Percentiles rank a stretch among this genome's conserved stretches.
Evolutionary conservation across 2,797 vertebrate genomes (phyloP).

Genomic region (Chelidonichthys spinosus): DNA sequence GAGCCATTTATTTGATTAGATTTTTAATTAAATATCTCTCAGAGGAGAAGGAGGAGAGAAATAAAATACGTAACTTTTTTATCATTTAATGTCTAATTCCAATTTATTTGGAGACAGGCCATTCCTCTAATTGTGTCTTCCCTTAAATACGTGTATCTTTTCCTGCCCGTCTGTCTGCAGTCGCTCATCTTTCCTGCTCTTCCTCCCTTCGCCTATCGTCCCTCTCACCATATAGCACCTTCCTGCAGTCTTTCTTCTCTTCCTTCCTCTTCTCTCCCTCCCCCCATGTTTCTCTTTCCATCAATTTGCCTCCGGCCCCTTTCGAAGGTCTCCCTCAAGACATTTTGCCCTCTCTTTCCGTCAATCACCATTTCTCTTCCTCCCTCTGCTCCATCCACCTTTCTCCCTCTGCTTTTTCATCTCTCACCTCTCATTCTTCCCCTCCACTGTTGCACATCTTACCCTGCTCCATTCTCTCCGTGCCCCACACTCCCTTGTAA

Average conservation of each 20-base stretch:
- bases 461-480: slow-evolving; percentile 6
- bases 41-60: slow-evolving; percentile 51
- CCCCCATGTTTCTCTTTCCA: slow-evolving; percentile 40
- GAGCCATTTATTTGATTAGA: slow-evolving; percentile 83
- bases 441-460: slow-evolving; percentile 28
- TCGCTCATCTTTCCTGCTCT: slow-evolving; percentile 25
- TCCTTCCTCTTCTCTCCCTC: slow-evolving; percentile 23
- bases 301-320: slow-evolving; percentile 52
- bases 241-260: slow-evolving; percentile 17
- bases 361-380: slow-evolving; percentile 60
- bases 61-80: slow-evolving; percentile 56
- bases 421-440: slow-evolving; percentile 43
- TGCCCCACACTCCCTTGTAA: slow-evolving; percentile 35
- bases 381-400: slow-evolving; percentile 46
- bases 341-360: slow-evolving; percentile 61
- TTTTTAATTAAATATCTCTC: slow-evolving; percentile 83
- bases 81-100: slow-evolving; percentile 79
- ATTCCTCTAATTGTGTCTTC: slow-evolving; percentile 72
- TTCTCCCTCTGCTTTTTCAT: slow-evolving; percentile 33
- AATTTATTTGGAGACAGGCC: slow-evolving; percentile 75
- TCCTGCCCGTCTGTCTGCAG: slow-evolving; percentile 42
- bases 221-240: slow-evolving; percentile 38
- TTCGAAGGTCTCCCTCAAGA: slow-evolving; percentile 50
- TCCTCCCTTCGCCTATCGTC: slow-evolving; percentile 1
- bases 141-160: slow-evolving; percentile 61